Evolutionary conservation across 2,888 invertebrate genomes (phyloP).

Genomic region (Chirona hameri): DNA sequence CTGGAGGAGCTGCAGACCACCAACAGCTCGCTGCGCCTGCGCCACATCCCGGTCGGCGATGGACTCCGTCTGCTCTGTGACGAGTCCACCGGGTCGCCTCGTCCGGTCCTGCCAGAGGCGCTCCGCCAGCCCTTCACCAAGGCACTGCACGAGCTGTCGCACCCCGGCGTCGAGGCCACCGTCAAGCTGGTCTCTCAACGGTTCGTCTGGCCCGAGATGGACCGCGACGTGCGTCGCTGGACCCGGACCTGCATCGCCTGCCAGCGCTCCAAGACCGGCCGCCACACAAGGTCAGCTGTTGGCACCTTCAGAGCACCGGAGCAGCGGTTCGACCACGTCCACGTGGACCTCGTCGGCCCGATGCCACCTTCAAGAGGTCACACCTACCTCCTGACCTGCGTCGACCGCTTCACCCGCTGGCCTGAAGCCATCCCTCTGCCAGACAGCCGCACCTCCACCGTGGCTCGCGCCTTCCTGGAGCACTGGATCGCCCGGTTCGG

Average conservation of each 20-base stretch:
- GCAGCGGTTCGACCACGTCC: slow-evolving; percentile 45
- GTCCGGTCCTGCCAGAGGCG: slow-evolving; percentile 13
- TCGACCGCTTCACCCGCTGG: slow-evolving; percentile 42
- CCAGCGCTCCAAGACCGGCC: slow-evolving; percentile 44
- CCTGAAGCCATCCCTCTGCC: neutral
- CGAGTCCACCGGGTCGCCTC: neutral
- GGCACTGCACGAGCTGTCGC: slow-evolving; percentile 1
- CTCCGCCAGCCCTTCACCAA: slow-evolving; percentile 3
- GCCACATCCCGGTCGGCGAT: neutral
- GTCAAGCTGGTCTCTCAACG: neutral
- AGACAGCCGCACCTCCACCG: neutral
- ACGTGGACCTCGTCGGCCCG: slow-evolving; percentile 50
- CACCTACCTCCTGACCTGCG: slow-evolving; percentile 40
- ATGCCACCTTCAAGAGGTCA: slow-evolving; percentile 42
- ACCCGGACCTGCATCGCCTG: slow-evolving; percentile 42
- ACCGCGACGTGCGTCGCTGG: slow-evolving; percentile 42
- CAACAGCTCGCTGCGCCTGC: neutral
- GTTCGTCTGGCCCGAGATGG: neutral
- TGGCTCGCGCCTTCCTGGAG: slow-evolving; percentile 35
- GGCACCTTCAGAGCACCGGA: slow-evolving; percentile 39
- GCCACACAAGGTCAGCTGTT: slow-evolving; percentile 41
- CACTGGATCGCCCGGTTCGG: slow-evolving; percentile 30
- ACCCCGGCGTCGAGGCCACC: neutral
- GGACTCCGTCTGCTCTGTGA: neutral
- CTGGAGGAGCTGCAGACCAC: neutral